Conservation (phyloP, 2,888 invertebrate species). For the Eurytoma adleriae region DNA sequence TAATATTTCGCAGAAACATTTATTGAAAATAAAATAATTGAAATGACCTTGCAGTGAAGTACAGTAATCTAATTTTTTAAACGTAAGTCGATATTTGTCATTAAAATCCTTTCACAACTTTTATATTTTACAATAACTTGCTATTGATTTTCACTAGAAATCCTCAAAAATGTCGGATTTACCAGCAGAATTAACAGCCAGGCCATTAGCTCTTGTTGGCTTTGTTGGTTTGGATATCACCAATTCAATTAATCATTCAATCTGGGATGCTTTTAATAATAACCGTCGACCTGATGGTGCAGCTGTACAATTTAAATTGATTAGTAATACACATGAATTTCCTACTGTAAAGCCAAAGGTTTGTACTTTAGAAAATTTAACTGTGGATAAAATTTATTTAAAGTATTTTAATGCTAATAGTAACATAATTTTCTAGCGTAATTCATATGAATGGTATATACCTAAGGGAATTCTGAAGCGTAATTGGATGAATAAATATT, state of each 20-base stretch:
- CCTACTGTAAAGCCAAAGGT: slow-evolving; percentile 88
- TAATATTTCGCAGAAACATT: neutral
- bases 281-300: slow-evolving; percentile 89
- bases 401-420: neutral
- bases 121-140: neutral
- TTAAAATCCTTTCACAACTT: neutral
- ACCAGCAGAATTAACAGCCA: slow-evolving; percentile 89
- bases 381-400: too few relatives aligned
- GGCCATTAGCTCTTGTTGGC: slow-evolving; percentile 91
- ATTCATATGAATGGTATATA: slow-evolving; percentile 96
- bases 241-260: slow-evolving; percentile 91
- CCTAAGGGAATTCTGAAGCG: slow-evolving; percentile 95
- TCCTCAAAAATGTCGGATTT: slow-evolving; percentile 79
- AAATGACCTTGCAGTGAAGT: slow-evolving; percentile 16
- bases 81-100: slow-evolving; percentile 26
- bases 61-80: neutral
- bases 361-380: slow-evolving; percentile 25
- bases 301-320: slow-evolving; percentile 88
- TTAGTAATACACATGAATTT: slow-evolving; percentile 90
- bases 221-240: slow-evolving; percentile 92
- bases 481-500: slow-evolving; percentile 96
- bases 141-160: slow-evolving; percentile 13
- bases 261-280: slow-evolving; percentile 95
- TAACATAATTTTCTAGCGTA: slow-evolving; percentile 78
- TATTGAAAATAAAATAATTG: slow-evolving; percentile 38